Evolutionary conservation across 2,113 vertebrate genomes (phyloP), one percentile per base, ranked within the genome.

Genomic region (Sisor rabdophorus): DNA sequence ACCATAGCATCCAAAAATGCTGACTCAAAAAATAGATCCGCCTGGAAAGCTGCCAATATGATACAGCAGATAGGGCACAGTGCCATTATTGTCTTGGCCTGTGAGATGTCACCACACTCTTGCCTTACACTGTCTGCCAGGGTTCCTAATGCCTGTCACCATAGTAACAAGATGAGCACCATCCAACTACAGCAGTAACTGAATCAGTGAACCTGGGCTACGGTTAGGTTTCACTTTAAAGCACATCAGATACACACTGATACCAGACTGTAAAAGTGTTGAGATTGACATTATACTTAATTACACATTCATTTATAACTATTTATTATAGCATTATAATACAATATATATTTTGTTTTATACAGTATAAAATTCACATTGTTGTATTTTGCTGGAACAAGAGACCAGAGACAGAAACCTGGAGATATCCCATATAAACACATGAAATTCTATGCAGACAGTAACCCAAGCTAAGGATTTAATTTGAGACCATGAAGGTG

Each of bases 151-250:
- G 64, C 47, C 71, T 77, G 82, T 81, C 64, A 28, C 82, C 82
- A 84, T 84, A 81, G 82, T 77, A 84, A 84, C 82, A 79, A 64
- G 78, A 68, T 26, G 72, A 67, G 67, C 58, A 80, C 58, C 28
- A 60, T 79, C 77, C 74, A 81, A 77, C 74, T 58, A 60, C 73
- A 48, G 74, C 52, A 78, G 70, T 76, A 28, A 36, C 71, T 56
- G 71, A 48, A 55, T 59, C 44, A n/a, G 40, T 79, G 17, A 22
- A 63, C 55, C 16, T 69, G 54, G 17, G 24, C 26, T 36, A 44
- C 73, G 65, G 3, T 61, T 58, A 65, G 36, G 55, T 52, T 69
- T 56, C 55, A 69, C 12, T 69, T 67, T 61, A 13, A 52, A 36
- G 30, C 44, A 69, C 22, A 26, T 71, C 20, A 68, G 24, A 54